Base-by-base conservation (phyloP, 1,140 invertebrate genomes). In the Formica exsecta region DNA sequence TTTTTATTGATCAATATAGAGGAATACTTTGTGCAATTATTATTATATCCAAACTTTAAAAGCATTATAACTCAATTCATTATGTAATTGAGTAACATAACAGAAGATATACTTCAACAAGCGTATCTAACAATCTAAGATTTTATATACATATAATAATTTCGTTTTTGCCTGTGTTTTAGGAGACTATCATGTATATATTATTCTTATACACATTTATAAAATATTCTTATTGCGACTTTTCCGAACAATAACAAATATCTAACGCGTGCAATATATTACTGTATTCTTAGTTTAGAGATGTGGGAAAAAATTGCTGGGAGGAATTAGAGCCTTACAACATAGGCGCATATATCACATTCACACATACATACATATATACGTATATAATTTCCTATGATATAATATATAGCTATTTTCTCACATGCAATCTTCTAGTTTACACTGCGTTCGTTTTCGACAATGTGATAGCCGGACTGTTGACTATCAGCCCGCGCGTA, bases 401-500 rank as follows among this genome's bases (percentile, higher is more conserved):
- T 19, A 51, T 51, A 51, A 19, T 79, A 66, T 29, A 77, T 77
- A 85, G 25, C 6, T 22, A 61, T 29, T 41, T 76, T 64, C 44
- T 68, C 22, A 44, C 13, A 32, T 59, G 41, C 51, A 54, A 16
- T 71, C 25, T 48, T 44, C 29, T 29, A 29, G 11, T 44, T 70
- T 85, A 80, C 38, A 84, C 7, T 19, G 68, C 16, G 73, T 86
- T 87, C 29, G 92, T 81, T 79, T 92, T 93, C 70, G 81, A 77
- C 41, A 92, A 59, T 9, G 91, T 85, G 5, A 93, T 54, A 44
- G 87, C 84, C 16, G 91, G 80, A 75, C 79, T 91, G 57, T 91
- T 92, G 51, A 93, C 86, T 83, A 94, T 64, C 77, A 93, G 22
- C 8, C 90, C 92, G 61, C 74, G 88, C 16, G 86, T 74, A 57